phyloP scores from a whole-genome alignment of 1,140 invertebrate genomes.

The Bradynema listronoti region DNA sequence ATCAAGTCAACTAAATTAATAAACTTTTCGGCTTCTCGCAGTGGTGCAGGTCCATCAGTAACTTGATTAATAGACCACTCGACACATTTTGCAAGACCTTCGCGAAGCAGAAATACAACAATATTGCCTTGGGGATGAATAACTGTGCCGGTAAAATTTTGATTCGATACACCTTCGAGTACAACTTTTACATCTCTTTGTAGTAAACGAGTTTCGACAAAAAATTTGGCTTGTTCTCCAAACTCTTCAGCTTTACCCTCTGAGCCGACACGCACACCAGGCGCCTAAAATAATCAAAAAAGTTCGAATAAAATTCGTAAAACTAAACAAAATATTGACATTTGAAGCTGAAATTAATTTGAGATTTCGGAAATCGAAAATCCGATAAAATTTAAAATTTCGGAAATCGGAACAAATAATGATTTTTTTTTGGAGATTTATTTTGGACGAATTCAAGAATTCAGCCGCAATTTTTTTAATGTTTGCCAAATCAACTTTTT shows the following conservation, averaged over 20 bases:
- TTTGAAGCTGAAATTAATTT: no score
- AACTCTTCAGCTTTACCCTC: slow-evolving; percentile 67
- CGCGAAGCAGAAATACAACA: slow-evolving; percentile 77
- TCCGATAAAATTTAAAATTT: no score
- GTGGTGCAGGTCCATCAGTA: slow-evolving; percentile 72
- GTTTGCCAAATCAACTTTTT: not conserved
- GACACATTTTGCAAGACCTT: slow-evolving; percentile 91
- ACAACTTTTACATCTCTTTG: slow-evolving; percentile 87
- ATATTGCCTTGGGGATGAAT: slow-evolving; percentile 89
- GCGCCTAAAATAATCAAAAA: slow-evolving; percentile 15
- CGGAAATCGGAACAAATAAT: no score
- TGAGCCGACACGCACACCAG: slow-evolving; percentile 67
- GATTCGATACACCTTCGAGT: slow-evolving; percentile 79
- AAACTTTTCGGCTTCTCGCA: slow-evolving; percentile 73
- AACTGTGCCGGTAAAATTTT: slow-evolving; percentile 84
- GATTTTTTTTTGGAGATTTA: no score
- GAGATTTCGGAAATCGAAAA: no score
- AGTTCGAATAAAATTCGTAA: not conserved
- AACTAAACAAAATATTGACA: not conserved
- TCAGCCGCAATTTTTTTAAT: no score
- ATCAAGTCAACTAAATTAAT: not conserved
- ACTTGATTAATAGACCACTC: slow-evolving; percentile 81
- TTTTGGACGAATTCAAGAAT: no score
- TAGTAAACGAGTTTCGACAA: slow-evolving; percentile 79
- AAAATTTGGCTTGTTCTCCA: slow-evolving; percentile 77